A percentile compares a stretch with the other conserved stretches of the same genome.
Conservation (phyloP, 2,113 vertebrate species). For the Cacatua alba region DNA sequence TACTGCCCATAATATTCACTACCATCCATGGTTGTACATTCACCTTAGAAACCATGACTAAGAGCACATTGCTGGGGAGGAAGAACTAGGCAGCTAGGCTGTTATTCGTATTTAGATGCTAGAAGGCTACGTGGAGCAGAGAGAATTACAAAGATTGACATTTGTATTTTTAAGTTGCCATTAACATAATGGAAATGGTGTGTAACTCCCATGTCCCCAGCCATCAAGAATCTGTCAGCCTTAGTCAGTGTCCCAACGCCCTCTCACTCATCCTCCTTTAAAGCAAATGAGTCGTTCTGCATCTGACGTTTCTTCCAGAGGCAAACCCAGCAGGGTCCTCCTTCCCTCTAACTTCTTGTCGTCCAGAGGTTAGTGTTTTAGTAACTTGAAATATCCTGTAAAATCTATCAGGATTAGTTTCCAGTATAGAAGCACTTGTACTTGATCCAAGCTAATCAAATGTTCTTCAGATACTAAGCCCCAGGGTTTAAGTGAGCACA, state of each 20-base stretch:
- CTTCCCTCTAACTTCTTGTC: not conserved
- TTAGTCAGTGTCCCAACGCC: constrained; percentile 36
- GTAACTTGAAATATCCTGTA: constrained; percentile 46
- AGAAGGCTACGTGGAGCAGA: not conserved
- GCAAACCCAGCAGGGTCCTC: constrained; percentile 25
- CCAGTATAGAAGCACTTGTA: constrained; percentile 47
- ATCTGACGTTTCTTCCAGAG: not conserved
- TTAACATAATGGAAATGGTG: constrained; percentile 13
- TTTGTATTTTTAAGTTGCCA: not conserved
- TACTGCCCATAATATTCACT: not conserved
- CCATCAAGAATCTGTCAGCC: constrained; percentile 12
- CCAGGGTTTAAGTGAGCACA: constrained; percentile 43
- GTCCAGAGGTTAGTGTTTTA: constrained; percentile 2
- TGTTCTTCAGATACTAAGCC: constrained; percentile 15
- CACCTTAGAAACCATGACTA: not conserved
- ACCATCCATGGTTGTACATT: too few relatives aligned
- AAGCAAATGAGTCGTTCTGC: not conserved
- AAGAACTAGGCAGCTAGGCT: not conserved
- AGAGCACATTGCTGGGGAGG: not conserved
- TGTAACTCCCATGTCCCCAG: constrained; percentile 10
- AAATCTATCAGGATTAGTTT: constrained; percentile 57
- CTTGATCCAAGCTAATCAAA: constrained; percentile 55
- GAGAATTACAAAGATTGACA: not conserved
- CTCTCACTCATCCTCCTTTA: constrained; percentile 39
- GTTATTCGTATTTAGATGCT: not conserved